Percentiles rank a stretch among this genome's conserved stretches.
phyloP scores from a whole-genome alignment of 2,888 invertebrate species.

The Notocelia uddmanniana region DNA sequence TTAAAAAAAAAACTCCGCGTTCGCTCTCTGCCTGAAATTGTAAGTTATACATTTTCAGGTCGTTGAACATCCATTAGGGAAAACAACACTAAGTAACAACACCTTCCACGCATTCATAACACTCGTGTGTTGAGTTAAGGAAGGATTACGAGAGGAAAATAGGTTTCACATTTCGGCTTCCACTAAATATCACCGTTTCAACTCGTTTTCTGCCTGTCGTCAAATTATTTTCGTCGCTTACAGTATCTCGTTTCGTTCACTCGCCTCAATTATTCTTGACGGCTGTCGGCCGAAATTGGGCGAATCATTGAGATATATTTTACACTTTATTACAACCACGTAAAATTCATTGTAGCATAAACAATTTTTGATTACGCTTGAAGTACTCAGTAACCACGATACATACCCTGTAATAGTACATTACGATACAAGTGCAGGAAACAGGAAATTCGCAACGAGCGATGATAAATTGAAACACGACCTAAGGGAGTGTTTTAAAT shows the following conservation, averaged over 20 bases:
- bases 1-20: too few species aligned
- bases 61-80: too few species aligned
- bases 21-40: too few species aligned
- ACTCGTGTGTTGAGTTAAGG: not conserved
- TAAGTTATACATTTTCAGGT: too few species aligned
- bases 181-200: not conserved
- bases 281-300: constrained; percentile 20
- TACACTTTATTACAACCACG: not conserved
- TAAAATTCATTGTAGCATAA: constrained; percentile 12
- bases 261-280: constrained; percentile 31
- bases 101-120: not conserved
- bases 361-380: constrained; percentile 12
- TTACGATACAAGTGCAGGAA: too few species aligned
- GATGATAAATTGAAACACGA: too few species aligned
- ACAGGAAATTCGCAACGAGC: too few species aligned
- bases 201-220: not conserved
- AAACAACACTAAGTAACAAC: too few species aligned
- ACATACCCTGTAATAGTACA: too few species aligned
- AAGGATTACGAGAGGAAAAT: too few species aligned
- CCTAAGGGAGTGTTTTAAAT: too few species aligned
- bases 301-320: constrained; percentile 8
- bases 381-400: too few species aligned
- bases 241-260: constrained; percentile 8
- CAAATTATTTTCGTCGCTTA: constrained; percentile 20
- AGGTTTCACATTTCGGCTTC: not conserved